Conservation (phyloP, 2,113 vertebrate species). For the Tringa solitaria region DNA sequence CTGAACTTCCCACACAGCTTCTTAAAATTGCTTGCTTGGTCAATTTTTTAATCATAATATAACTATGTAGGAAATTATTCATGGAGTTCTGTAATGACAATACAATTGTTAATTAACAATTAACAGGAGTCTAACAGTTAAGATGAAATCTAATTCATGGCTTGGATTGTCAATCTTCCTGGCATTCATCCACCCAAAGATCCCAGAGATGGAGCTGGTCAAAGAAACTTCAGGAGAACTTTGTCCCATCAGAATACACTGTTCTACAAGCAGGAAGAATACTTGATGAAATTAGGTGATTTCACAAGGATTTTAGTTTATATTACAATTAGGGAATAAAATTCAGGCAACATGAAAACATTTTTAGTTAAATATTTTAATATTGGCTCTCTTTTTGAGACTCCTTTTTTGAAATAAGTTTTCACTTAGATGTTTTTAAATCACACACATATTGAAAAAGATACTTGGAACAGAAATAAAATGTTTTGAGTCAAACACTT, state of each 20-base stretch:
- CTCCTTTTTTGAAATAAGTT: not conserved
- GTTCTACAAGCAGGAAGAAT: not conserved
- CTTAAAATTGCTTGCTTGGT: not conserved
- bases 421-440: not conserved
- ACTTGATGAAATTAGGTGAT: not conserved
- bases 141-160: not conserved
- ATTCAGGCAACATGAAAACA: not conserved
- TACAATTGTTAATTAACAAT: not conserved
- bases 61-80: not conserved
- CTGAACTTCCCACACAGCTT: not conserved
- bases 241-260: not conserved
- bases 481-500: fast-evolving
- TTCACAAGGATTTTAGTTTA: not conserved
- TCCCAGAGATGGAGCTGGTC: not conserved
- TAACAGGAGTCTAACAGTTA: not conserved
- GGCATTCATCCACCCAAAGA: not conserved
- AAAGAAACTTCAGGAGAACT: not conserved
- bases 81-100: not conserved
- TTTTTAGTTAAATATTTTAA: not conserved
- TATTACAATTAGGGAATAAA: not conserved
- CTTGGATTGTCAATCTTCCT: not conserved
- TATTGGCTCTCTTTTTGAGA: not conserved
- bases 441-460: fast-evolving
- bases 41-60: not conserved
- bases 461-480: not conserved